phyloP scores from a whole-genome alignment of 2,888 invertebrate genomes.

The Marronus borbonicus region DNA sequence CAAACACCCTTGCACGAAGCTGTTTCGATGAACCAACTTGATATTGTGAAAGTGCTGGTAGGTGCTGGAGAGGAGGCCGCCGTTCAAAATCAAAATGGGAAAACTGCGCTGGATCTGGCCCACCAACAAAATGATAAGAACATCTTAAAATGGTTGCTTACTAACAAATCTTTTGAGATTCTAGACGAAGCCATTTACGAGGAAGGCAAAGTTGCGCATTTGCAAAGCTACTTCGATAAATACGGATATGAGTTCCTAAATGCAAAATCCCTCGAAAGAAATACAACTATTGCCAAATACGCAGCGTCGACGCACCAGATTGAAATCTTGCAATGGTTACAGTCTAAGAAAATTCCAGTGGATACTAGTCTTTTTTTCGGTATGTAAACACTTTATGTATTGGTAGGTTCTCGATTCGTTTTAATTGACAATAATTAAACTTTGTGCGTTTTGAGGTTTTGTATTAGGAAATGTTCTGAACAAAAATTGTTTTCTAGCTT shows the following conservation, averaged over 20 bases:
- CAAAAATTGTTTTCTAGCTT: too few relatives aligned
- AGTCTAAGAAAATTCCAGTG: slow-evolving; percentile 20
- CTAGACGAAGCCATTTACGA: slow-evolving; percentile 18
- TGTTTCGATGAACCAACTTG: not conserved
- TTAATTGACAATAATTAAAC: not conserved
- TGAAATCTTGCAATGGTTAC: slow-evolving; percentile 23
- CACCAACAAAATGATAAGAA: not conserved
- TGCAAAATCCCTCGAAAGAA: slow-evolving; percentile 8
- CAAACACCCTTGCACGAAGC: slow-evolving; percentile 29
- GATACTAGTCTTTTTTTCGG: slow-evolving; percentile 11
- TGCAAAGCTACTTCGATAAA: slow-evolving; percentile 17
- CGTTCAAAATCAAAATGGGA: slow-evolving; percentile 4
- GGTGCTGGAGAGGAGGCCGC: not conserved
- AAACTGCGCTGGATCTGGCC: slow-evolving; percentile 13
- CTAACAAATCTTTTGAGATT: slow-evolving; percentile 25
- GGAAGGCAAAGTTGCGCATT: slow-evolving; percentile 20
- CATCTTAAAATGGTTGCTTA: slow-evolving; percentile 19
- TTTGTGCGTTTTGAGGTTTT: too few relatives aligned
- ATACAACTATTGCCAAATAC: slow-evolving; percentile 17
- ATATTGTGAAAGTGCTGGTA: slow-evolving; percentile 23
- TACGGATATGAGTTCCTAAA: slow-evolving; percentile 21
- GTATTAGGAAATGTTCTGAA: too few relatives aligned
- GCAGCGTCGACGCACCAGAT: slow-evolving; percentile 15
- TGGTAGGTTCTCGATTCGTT: too few relatives aligned
- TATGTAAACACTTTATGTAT: not conserved